Base-by-base conservation (phyloP, 2,888 invertebrate species). In the Vesta saturnalis region DNA sequence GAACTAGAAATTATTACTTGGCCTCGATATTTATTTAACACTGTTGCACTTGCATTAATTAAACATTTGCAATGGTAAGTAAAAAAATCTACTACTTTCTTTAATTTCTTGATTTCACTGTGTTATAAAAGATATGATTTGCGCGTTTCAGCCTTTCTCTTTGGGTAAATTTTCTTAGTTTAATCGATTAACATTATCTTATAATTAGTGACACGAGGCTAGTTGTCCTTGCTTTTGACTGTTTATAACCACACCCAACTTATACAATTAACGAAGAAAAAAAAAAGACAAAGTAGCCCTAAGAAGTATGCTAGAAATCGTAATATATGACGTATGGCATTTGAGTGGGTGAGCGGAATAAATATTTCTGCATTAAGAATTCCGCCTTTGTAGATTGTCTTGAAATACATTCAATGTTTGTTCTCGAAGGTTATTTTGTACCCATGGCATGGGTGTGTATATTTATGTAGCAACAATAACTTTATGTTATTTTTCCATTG, bases 301-400 rank as follows among this genome's bases (percentile, higher is more conserved):
- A 58, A 62, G 30, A 67, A 56, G 52, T 21, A 60, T 64, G 61
- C 56, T 58, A 46, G 59, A 62, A 62, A 69, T 72, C 72, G 70
- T 70, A 73, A 72, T 61, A 60, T 62, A 64, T 70, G 71, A 72
- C 69, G 70, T 70, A 65, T 59, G 47, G 43, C 18, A 66, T 54
- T 63, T 54, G 66, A 61, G 72, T 72, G 69, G 72, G 72, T 67
- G 72, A 72, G 58, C 55, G 69, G 66, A 67, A 67, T 69, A 66
- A 60, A 49, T 64, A 67, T 71, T 70, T 68, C 63, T 70, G 69
- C 70, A 66, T 73, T 63, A 69, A 64, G 61, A 67, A 73, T 71
- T 73, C 66, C 70, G 67, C 62, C 70, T 70, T 66, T 66, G 67
- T 70, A 67, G 60, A 47, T 63, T 63, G 65, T 69, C 58, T 15